Evolutionary conservation across 64 coral and sea anemone species (phyloP).

Genomic region (Trachythela sp.): DNA sequence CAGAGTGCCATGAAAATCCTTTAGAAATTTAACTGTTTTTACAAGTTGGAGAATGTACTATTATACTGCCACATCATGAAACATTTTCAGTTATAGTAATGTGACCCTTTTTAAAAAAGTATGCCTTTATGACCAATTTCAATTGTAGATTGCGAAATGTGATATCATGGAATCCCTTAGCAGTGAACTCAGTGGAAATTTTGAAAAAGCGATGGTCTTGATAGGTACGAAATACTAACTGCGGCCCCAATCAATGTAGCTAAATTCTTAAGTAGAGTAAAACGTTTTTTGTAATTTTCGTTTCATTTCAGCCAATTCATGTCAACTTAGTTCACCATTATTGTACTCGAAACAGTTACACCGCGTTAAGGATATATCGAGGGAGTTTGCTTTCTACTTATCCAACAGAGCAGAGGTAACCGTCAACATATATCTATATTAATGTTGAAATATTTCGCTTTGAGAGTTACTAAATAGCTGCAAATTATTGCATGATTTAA

Average conservation of each 20-base stretch:
- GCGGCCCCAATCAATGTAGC: background rate
- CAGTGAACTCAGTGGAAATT: background rate
- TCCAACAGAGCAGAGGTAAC: background rate
- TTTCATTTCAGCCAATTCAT: background rate
- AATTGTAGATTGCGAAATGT: background rate
- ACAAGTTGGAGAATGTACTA: too few relatives aligned
- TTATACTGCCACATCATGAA: too few relatives aligned
- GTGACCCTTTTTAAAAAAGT: too few relatives aligned
- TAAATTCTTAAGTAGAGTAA: background rate
- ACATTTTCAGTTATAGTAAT: too few relatives aligned
- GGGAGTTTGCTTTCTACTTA: background rate
- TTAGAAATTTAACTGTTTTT: too few relatives aligned
- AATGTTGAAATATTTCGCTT: background rate
- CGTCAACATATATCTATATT: background rate
- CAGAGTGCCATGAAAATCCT: too few relatives aligned
- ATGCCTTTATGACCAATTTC: too few relatives aligned
- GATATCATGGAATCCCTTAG: background rate
- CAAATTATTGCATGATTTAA: too few relatives aligned
- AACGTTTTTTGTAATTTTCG: background rate
- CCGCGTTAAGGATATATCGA: background rate
- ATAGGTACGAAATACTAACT: background rate
- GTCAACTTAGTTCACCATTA: background rate
- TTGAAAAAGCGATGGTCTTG: background rate
- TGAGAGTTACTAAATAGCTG: too few relatives aligned
- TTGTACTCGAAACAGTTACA: background rate